Evolutionary conservation across 2,797 vertebrate species (phyloP), one percentile per base, ranked within the genome.

Genomic region (Danio tinwini): DNA sequence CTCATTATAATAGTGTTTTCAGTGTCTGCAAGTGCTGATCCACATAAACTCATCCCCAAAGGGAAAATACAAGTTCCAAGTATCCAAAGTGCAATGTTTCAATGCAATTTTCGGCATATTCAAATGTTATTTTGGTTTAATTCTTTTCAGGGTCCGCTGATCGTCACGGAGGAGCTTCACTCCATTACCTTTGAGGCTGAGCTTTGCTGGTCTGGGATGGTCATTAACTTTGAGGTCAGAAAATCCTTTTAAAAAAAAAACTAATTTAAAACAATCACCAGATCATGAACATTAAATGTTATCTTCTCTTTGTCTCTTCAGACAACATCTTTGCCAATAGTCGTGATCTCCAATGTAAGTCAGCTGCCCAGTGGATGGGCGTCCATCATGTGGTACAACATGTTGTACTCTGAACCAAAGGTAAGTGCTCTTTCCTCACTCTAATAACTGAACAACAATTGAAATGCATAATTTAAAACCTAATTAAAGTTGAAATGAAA

Each of bases 351-450:
- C 52, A 99, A 99, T 0, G 97, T 99, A 62, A 96, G 96, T 87
- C 98, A 99, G 92, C 95, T 99, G 69, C 98, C 98, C 14, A 96
- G 96, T 10, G 97, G 96, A 76, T 99, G 98, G 98, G 98, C 97
- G 79, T 99, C 98, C 72, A 97, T 99, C 89, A 89, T 98, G 56
- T 99, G 97, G 97, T 99, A 98, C 94, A 99, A 99, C 93, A 98
- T 98, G 96, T 90, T 98, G 67, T 95, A 93, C 80, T 91, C 91
- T 0, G 97, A 99, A 64, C 94, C 95, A 69, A 97, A 95, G 95
- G 98, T 97, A 91, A 53, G 59, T 65, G 44, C 39, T 56, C 14
- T 29, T 37, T 9, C 45, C 6, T 2, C 7, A 59, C 13, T 1
- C n/a, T 29, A 5, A 21, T 29, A 37, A 3, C 61, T 61, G 11